Base-by-base conservation (phyloP, 2,888 invertebrate genomes). In the Watsonalla cultraria region DNA sequence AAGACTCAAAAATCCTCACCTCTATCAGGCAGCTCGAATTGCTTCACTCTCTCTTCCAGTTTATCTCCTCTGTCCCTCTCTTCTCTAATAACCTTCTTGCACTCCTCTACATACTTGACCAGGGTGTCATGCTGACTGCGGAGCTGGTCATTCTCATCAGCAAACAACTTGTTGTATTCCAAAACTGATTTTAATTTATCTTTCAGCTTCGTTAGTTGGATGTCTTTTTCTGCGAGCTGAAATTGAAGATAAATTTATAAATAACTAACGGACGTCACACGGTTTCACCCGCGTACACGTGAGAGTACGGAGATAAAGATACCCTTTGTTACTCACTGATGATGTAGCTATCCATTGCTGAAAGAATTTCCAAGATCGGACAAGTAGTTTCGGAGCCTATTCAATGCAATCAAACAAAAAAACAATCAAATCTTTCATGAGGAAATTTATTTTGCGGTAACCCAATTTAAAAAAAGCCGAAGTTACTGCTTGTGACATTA, bases 121-220 rank as follows among this genome's bases (percentile, higher is more conserved):
- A 93, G 69, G 39, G 92, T 91, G 4, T 80, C 78, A 49, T 92
- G 89, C 58, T 92, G 90, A 0, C 64, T 73, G 63, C 90, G 90
- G 7, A 94, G 74, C 46, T 87, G 84, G 56, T 92, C 92, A 61
- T 94, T 94, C 69, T 94, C 94, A 57, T 92, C 90, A 0, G 92
- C 90, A 59, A 94, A 92, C 45, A 93, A 86, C 54, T 92, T 91
- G 71, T 94, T 94, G 61, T 92, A 91, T 49, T 92, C 91, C 52
- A 94, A 85, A 0, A 94, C 84, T 0, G 88, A 82, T 59, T 91
- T 87, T 0, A 94, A 76, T 68, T 94, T 94, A 48, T 93, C 93
- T 52, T 93, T 92, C 6, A 94, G 74, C 72, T 93, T 94, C 53
- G 87, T 75, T 70, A 94, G 91, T 65, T 93, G 88, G 11, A 86